phyloP scores from a whole-genome alignment of 1,140 invertebrate genomes.

The Drosophila auraria region DNA sequence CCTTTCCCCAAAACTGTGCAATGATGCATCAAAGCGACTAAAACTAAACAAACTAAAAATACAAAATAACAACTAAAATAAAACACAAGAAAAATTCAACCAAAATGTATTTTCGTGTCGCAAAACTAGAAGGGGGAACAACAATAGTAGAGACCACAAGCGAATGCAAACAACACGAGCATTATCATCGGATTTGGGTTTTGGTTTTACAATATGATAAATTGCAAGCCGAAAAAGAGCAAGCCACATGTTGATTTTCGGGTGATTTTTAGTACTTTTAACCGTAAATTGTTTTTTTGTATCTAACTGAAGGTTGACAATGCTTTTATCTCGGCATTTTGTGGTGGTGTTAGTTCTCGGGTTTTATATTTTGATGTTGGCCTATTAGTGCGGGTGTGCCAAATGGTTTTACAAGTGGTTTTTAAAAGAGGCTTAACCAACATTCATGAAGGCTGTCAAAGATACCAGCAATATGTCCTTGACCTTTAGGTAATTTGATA shows the following conservation, averaged over 20 bases:
- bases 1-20: constrained; percentile 52
- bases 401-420: constrained; percentile 31
- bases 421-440: constrained; percentile 24
- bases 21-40: constrained; percentile 47
- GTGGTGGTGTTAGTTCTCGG: constrained; percentile 21
- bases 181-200: constrained; percentile 62
- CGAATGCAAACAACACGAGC: constrained; percentile 50
- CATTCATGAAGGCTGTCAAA: constrained; percentile 26
- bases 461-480: constrained; percentile 23
- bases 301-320: constrained; percentile 63
- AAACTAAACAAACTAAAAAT: constrained; percentile 22
- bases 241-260: constrained; percentile 44
- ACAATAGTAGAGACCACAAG: constrained; percentile 32
- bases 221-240: constrained; percentile 46
- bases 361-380: constrained; percentile 7
- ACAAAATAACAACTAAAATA: constrained; percentile 29
- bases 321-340: constrained; percentile 41
- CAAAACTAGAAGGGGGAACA: constrained; percentile 34
- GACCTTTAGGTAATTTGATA: constrained; percentile 12
- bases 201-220: constrained; percentile 53
- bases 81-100: constrained; percentile 27
- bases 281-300: constrained; percentile 37
- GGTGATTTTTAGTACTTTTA: constrained; percentile 46
- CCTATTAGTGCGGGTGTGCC: constrained; percentile 34
- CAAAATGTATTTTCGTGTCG: constrained; percentile 34